Evolutionary conservation across 1,140 invertebrate species (phyloP), one percentile per base, ranked within the genome.

Genomic region (Drosophila pachea): DNA sequence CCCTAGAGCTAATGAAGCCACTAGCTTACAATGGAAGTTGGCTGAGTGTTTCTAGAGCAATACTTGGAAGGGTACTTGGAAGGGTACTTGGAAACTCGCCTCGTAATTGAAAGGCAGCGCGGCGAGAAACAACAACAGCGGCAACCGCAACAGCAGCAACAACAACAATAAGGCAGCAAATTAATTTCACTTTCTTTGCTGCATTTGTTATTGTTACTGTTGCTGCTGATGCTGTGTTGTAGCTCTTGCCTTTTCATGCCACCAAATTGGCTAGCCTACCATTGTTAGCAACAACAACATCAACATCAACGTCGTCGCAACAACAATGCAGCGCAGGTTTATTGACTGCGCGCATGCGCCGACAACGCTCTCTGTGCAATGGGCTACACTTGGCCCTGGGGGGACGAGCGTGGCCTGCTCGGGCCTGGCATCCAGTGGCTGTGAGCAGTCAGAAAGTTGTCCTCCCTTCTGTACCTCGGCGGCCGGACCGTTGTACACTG

Each of bases 141-240:
- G 68, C 48, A 52, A 55, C 35, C 49, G 7, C 29, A 12, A 38
- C 33, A 36, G 4, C 35, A 65, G 35, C 48, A 62, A 6, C 11
- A 36, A 11, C 16, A 47, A 42, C 43, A 59, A 42, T 35, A 76
- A 63, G 76, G 68, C 56, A 72, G 68, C 64, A 83, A 78, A 73
- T 73, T 83, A 83, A 78, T 83, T 83, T 83, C 78, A 83, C 78
- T 83, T 83, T 83, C 79, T 84, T 83, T 83, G 61, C 61, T 68
- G 53, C 53, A 64, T 56, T 42, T 49, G 33, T 9, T 58, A 49
- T 33, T 47, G 52, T 29, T 56, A 59, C 35, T 38, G n/a, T 32
- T 12, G n/a, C 40, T 9, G 43, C 29, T 47, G 43, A 3, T 29
- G 16, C 7, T 29, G 43, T 8, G 38, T 12, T 50, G 32, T 33